Evolutionary conservation across 2,888 invertebrate genomes (phyloP).

Genomic region (Lysandra bellargus): DNA sequence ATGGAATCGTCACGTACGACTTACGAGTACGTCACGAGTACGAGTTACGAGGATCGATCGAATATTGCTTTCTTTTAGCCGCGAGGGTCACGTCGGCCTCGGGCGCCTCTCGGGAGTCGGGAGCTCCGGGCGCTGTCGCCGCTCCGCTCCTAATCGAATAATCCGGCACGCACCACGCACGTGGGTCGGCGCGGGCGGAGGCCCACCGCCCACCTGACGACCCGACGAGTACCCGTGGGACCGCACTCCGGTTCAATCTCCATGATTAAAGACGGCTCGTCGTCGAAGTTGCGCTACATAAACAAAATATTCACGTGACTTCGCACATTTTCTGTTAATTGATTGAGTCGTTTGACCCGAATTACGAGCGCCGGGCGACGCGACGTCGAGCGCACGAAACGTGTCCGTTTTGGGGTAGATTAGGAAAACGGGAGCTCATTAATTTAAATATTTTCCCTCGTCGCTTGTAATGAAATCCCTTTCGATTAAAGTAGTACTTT

Average conservation of each 20-base stretch:
- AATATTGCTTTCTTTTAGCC: constrained; percentile 1
- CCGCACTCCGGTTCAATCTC: not conserved
- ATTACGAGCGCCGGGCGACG: not conserved
- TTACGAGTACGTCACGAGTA: not conserved
- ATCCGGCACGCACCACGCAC: constrained; percentile 3
- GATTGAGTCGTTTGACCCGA: constrained; percentile 19
- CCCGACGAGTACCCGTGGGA: not conserved
- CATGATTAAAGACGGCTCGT: constrained; percentile 6
- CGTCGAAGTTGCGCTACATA: not conserved
- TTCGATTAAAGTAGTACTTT: not conserved
- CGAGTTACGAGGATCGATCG: not conserved
- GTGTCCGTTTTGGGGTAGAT: constrained; percentile 13
- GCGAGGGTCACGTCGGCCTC: constrained; percentile 3
- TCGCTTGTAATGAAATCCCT: not conserved
- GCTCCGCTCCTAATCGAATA: not conserved
- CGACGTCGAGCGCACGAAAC: not conserved
- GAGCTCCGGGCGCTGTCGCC: not conserved
- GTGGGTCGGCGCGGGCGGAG: not conserved
- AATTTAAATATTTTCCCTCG: constrained; percentile 9
- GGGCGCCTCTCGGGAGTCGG: not conserved
- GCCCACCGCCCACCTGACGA: not conserved
- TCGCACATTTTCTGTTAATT: not conserved
- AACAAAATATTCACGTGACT: constrained; percentile 17
- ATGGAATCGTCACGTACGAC: not conserved
- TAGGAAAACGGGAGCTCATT: constrained; percentile 18